A percentile compares a stretch with the other conserved stretches of the same genome.
Evolutionary conservation across 1,140 invertebrate species (phyloP).

Genomic region (Heliconius hewitsoni): DNA sequence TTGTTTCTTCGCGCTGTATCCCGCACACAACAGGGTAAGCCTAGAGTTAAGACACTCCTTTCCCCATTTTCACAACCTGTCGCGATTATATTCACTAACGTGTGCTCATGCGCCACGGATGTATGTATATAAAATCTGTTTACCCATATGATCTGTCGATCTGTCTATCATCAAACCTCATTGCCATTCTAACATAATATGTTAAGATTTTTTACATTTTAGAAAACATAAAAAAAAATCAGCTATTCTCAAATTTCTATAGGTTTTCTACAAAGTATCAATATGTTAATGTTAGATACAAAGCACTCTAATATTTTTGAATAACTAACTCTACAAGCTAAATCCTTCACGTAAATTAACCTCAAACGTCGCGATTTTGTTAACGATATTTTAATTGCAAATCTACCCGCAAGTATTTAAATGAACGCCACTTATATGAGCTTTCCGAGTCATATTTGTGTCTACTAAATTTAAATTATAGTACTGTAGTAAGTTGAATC

Average conservation of each 20-base stretch:
- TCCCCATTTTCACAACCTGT: too few relatives aligned
- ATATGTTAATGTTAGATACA: background rate
- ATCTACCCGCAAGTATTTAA: constrained; percentile 18
- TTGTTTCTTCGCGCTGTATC: too few relatives aligned
- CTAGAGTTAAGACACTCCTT: too few relatives aligned
- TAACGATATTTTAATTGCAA: constrained; percentile 15
- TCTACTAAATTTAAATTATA: background rate
- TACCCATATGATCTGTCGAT: too few relatives aligned
- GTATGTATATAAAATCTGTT: too few relatives aligned
- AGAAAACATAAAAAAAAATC: too few relatives aligned
- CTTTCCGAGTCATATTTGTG: background rate
- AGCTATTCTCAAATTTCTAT: too few relatives aligned
- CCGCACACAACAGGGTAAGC: too few relatives aligned
- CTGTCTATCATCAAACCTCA: too few relatives aligned
- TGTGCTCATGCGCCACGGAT: too few relatives aligned
- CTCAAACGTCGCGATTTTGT: constrained; percentile 16
- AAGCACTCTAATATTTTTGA: background rate
- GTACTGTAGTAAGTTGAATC: background rate
- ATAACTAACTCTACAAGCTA: background rate
- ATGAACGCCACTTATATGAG: constrained; percentile 16
- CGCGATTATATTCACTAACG: too few relatives aligned
- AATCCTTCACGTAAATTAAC: constrained; percentile 14
- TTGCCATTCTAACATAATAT: background rate
- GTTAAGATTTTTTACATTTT: background rate
- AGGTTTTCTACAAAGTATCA: background rate